A percentile compares a stretch with the other conserved stretches of the same genome.
Evolutionary conservation across 1,140 invertebrate genomes (phyloP).

Genomic region (Coptotermes formosanus): DNA sequence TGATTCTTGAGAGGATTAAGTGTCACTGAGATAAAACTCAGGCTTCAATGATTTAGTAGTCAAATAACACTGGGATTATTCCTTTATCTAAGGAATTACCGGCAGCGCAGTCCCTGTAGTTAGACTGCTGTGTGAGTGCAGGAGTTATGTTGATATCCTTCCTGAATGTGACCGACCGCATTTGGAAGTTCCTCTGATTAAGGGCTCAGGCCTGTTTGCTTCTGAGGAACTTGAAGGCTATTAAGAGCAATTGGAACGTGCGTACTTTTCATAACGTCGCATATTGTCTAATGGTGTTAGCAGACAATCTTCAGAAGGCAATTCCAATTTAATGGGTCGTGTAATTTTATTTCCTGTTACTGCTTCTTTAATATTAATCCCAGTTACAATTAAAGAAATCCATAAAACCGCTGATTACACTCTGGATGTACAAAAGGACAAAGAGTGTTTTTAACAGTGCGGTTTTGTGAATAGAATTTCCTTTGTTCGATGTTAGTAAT

Average conservation of each 20-base stretch:
- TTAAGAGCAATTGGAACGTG: neutral
- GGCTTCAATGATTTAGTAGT: too few species aligned
- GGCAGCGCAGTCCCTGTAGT: neutral
- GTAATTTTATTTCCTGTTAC: neutral
- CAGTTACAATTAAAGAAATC: too few species aligned
- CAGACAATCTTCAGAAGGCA: neutral
- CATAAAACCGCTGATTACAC: too few species aligned
- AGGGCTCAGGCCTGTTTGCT: neutral
- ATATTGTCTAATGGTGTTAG: neutral
- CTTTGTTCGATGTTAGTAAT: too few species aligned
- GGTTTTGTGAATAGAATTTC: too few species aligned
- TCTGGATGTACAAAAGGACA: too few species aligned
- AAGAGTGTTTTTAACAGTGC: too few species aligned
- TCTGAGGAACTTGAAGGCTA: neutral
- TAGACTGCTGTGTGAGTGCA: neutral
- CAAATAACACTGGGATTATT: too few species aligned
- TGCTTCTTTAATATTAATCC: neutral
- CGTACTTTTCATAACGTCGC: neutral
- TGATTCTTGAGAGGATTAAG: too few species aligned
- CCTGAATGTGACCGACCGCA: neutral
- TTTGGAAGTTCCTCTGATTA: neutral
- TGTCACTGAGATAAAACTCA: too few species aligned
- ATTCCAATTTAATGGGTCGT: neutral
- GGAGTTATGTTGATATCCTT: neutral
- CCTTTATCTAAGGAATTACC: too few species aligned